These are phyloP conservation scores for Drosophila baimaii DNA, from an alignment of 1,140 invertebrate genomes.

Conservation along the genomic window DNA sequence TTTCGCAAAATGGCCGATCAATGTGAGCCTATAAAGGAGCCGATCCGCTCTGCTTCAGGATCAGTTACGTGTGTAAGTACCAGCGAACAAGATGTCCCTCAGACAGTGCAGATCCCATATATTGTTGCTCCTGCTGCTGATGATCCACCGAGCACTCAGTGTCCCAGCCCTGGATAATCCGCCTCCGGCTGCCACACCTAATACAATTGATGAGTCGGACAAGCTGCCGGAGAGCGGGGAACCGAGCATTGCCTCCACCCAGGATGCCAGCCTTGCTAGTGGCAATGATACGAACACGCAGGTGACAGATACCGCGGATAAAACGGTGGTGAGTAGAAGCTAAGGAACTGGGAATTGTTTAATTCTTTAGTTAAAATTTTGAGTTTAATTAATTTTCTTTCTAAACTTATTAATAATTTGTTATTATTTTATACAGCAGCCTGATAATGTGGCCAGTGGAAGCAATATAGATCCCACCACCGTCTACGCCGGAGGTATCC, in stretches of 20 bases:
- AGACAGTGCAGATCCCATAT: slow-evolving; percentile 20
- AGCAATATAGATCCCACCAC: slow-evolving; percentile 67
- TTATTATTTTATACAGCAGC: slow-evolving; percentile 9
- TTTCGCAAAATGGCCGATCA: slow-evolving; percentile 39
- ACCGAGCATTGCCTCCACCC: background rate
- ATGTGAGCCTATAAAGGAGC: slow-evolving; percentile 50
- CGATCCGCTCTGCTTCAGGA: background rate
- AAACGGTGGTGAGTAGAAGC: slow-evolving; percentile 39
- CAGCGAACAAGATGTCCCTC: slow-evolving; percentile 38
- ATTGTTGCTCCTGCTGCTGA: slow-evolving; percentile 38
- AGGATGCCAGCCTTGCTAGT: background rate
- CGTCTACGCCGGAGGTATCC: slow-evolving; percentile 67
- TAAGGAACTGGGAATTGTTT: background rate
- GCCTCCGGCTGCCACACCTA: slow-evolving; percentile 35
- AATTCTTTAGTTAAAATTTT: background rate
- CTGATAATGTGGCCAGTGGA: slow-evolving; percentile 62
- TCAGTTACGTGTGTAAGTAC: slow-evolving; percentile 26
- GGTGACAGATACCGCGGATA: slow-evolving; percentile 19
- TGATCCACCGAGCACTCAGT: slow-evolving; percentile 15
- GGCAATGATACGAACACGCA: slow-evolving; percentile 31
- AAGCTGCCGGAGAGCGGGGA: slow-evolving; percentile 54
- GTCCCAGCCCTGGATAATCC: slow-evolving; percentile 55
- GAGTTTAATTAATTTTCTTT: background rate
- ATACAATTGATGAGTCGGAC: slow-evolving; percentile 62
- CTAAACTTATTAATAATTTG: background rate